Percentiles rank a stretch among this genome's conserved stretches.
Evolutionary conservation across 2,888 invertebrate genomes (phyloP).

Genomic region (Dasysyrphus albostriatus): DNA sequence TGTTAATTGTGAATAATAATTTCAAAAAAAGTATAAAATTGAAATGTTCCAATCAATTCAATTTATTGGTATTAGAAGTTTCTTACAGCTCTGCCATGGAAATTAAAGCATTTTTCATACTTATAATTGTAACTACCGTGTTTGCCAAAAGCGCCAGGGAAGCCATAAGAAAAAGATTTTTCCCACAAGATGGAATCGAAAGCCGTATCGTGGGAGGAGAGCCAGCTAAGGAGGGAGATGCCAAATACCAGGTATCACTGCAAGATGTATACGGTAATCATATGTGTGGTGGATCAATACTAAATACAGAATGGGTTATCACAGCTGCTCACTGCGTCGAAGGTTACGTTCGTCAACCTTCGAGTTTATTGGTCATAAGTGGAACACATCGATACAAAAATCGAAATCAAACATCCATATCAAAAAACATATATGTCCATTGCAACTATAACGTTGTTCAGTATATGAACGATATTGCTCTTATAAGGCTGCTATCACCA

Average conservation of each 20-base stretch:
- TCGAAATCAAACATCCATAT: conserved; percentile 78
- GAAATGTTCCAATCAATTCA: background rate
- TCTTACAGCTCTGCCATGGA: conserved; percentile 6
- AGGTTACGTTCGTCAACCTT: background rate
- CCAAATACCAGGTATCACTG: conserved; percentile 83
- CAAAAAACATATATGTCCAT: conserved; percentile 80
- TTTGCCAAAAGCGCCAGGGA: conserved; percentile 1
- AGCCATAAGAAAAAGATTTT: background rate
- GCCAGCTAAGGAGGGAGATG: conserved; percentile 79
- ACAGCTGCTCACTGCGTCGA: conserved; percentile 82
- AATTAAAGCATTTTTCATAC: background rate
- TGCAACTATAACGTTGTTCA: conserved; percentile 79
- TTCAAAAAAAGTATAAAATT: conserved; percentile 45
- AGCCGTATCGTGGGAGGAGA: conserved; percentile 81
- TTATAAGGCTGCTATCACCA: conserved; percentile 86
- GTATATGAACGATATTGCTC: conserved; percentile 87
- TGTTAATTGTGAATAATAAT: background rate
- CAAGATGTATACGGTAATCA: conserved; percentile 79
- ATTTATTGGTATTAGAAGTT: conserved; percentile 1
- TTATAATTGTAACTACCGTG: conserved; percentile 13
- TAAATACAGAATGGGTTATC: conserved; percentile 80
- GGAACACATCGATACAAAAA: conserved; percentile 80
- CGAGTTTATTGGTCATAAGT: conserved; percentile 77
- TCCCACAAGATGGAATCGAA: background rate
- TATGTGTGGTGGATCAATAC: conserved; percentile 82